These are phyloP conservation scores for Colossoma macropomum DNA, from an alignment of 2,113 vertebrate species.

Conservation along the genomic window DNA sequence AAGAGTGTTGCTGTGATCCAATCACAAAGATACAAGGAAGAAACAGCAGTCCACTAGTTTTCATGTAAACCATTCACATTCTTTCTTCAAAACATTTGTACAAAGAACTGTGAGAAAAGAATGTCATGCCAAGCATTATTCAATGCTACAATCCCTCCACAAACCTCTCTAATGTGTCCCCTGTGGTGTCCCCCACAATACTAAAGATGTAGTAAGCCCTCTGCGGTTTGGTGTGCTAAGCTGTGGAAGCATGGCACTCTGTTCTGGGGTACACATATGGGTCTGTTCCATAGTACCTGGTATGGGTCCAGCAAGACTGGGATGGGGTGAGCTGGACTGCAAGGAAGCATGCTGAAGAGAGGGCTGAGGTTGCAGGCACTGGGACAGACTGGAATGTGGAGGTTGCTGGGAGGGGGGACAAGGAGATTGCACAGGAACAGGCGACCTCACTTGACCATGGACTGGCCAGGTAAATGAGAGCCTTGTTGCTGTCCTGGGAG, in stretches of 20 bases:
- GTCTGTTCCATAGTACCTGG: slow-evolving; percentile 92
- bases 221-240: slow-evolving; percentile 90
- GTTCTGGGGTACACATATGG: slow-evolving; percentile 92
- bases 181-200: slow-evolving; percentile 92
- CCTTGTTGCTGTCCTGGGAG: slow-evolving; percentile 72
- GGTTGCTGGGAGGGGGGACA: slow-evolving; percentile 87
- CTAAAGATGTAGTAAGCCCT: slow-evolving; percentile 88
- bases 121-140: slow-evolving; percentile 42
- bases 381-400: slow-evolving; percentile 97
- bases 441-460: slow-evolving; percentile 93
- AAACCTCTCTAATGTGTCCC: slow-evolving; percentile 97
- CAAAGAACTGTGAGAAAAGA: slow-evolving; percentile 82
- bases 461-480: slow-evolving; percentile 77
- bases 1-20: slow-evolving; percentile 93
- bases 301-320: slow-evolving; percentile 87
- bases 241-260: slow-evolving; percentile 98
- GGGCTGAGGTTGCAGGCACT: slow-evolving; percentile 89
- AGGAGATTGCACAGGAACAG: slow-evolving; percentile 92
- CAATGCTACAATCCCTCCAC: slow-evolving; percentile 96
- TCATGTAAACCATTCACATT: slow-evolving; percentile 72
- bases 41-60: slow-evolving; percentile 80
- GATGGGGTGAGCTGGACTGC: slow-evolving; percentile 91
- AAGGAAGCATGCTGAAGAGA: slow-evolving; percentile 90
- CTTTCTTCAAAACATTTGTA: slow-evolving; percentile 71
- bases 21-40: slow-evolving; percentile 82